These are phyloP conservation scores for Cantharis rustica DNA, from an alignment of 2,888 invertebrate species.

Conservation along the genomic window DNA sequence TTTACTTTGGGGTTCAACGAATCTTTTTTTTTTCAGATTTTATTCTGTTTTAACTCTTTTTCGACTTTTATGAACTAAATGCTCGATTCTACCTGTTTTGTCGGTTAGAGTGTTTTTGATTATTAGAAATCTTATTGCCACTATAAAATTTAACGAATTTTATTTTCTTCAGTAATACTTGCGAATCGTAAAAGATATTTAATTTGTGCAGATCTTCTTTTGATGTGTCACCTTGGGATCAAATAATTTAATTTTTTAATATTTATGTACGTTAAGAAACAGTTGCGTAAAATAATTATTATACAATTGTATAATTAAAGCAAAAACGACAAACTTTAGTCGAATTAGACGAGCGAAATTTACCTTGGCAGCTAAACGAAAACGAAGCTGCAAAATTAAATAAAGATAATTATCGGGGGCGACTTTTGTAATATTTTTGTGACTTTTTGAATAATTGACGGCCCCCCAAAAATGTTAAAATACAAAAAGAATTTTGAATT, in stretches of 20 bases:
- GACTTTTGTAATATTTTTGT: not conserved
- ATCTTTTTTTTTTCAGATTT: not conserved
- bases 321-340: not conserved
- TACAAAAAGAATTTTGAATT: not conserved
- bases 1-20: not conserved
- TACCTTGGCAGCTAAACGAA: not conserved
- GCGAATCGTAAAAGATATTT: not conserved
- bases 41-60: not conserved
- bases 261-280: conserved; percentile 1
- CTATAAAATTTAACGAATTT: not conserved
- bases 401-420: not conserved
- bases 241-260: conserved; percentile 10
- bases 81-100: not conserved
- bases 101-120: not conserved
- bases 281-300: not conserved
- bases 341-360: not conserved
- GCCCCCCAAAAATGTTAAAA: not conserved
- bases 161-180: not conserved
- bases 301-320: not conserved
- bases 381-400: not conserved
- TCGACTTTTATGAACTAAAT: not conserved
- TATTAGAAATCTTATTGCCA: not conserved
- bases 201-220: not conserved
- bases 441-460: not conserved
- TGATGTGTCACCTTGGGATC: conserved; percentile 13